Evolutionary conservation across 1,140 invertebrate species (phyloP).

Genomic region (Hyles euphorbiae): DNA sequence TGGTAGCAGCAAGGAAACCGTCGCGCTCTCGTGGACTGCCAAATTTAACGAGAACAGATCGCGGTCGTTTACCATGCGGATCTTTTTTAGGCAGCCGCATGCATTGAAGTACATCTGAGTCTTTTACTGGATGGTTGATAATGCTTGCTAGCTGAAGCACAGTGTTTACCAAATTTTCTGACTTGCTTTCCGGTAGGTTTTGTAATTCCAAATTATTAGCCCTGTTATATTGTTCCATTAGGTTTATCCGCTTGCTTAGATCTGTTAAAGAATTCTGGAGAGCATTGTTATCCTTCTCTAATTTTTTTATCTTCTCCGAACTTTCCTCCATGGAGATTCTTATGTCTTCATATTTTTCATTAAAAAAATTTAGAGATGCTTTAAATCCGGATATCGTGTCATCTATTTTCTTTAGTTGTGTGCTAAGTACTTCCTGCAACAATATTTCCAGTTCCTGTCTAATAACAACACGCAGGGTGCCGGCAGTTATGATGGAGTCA

Average conservation of each 20-base stretch:
- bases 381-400: background rate
- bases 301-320: background rate
- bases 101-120: background rate
- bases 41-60: background rate
- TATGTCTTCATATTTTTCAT: conserved; percentile 1
- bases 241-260: background rate
- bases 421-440: background rate
- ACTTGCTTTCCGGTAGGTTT: conserved; percentile 1
- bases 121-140: background rate
- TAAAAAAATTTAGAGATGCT: background rate
- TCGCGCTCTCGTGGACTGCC: background rate
- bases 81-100: background rate
- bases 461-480: background rate
- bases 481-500: no score
- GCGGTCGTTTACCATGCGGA: background rate
- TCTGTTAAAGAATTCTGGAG: background rate
- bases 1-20: background rate
- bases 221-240: conserved; percentile 1
- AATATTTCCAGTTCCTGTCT: background rate
- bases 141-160: background rate
- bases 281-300: background rate
- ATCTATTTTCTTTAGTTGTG: background rate
- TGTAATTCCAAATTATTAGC: background rate
- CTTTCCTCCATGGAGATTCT: background rate
- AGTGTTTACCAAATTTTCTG: background rate